These are phyloP conservation scores for Loriculus beryllinus DNA, from an alignment of 2,797 vertebrate genomes.

Conservation along the genomic window DNA sequence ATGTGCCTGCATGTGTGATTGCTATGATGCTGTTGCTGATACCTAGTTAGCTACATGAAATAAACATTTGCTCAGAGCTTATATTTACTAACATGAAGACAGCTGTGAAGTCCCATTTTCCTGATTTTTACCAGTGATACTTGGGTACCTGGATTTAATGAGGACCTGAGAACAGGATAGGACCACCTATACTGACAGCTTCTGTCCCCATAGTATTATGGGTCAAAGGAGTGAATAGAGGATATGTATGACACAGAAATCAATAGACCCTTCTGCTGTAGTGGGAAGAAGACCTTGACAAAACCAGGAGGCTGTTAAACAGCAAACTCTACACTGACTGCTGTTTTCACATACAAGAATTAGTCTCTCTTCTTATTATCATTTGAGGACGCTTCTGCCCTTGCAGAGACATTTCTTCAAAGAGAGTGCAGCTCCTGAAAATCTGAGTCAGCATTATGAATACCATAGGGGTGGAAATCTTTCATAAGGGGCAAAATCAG, in stretches of 20 bases:
- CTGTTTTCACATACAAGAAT: not conserved
- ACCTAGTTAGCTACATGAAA: not conserved
- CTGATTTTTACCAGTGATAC: not conserved
- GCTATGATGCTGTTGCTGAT: not conserved
- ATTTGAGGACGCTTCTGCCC: not conserved
- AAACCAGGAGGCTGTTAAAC: not conserved
- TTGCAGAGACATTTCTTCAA: not conserved
- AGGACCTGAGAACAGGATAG: not conserved
- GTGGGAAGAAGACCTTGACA: not conserved
- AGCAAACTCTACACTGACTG: not conserved
- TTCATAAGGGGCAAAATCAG: not conserved
- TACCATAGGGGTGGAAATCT: not conserved
- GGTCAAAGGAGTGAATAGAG: not conserved
- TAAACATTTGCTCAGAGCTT: not conserved
- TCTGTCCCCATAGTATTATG: not conserved
- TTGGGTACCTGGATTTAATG: not conserved
- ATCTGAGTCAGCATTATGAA: not conserved
- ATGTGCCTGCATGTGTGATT: not conserved
- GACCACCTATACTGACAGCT: not conserved
- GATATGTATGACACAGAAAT: not conserved
- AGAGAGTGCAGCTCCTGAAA: not conserved
- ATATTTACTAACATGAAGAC: not conserved
- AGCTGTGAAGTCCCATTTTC: not conserved
- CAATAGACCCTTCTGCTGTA: not conserved
- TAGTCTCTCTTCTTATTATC: not conserved